A percentile compares a stretch with the other conserved stretches of the same genome.
Evolutionary conservation across 2,113 vertebrate genomes (phyloP).

Genomic region (Charadrius vociferus): DNA sequence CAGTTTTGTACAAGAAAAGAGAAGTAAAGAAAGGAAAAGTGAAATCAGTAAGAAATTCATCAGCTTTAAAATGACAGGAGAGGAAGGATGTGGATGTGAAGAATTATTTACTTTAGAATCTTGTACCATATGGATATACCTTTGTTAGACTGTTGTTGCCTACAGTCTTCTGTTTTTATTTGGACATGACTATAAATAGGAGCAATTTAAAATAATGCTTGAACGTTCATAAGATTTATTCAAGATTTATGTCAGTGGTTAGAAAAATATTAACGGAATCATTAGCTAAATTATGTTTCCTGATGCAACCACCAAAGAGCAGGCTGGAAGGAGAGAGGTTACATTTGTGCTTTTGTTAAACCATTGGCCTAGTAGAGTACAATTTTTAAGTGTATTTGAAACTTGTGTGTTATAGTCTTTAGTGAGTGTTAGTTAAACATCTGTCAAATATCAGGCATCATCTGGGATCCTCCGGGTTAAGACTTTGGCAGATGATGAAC

Average conservation of each 20-base stretch:
- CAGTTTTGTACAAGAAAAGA: background rate
- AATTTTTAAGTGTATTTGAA: background rate
- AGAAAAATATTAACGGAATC: conserved; percentile 1
- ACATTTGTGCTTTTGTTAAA: background rate
- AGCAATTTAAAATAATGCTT: background rate
- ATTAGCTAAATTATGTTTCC: background rate
- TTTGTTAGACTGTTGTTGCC: background rate
- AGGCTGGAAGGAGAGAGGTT: background rate
- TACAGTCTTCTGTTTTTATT: background rate
- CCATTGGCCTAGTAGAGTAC: background rate
- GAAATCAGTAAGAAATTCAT: background rate
- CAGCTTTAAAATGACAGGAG: background rate
- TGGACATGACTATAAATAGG: background rate
- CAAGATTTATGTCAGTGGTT: conserved; percentile 3
- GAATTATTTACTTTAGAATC: background rate
- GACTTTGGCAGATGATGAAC: background rate
- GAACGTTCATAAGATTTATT: background rate
- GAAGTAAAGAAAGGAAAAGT: background rate
- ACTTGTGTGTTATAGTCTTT: background rate
- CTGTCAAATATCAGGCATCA: background rate
- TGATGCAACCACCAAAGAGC: background rate
- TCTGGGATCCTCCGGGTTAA: background rate
- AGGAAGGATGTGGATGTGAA: background rate
- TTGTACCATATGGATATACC: background rate
- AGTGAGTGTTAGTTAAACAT: background rate